Base-by-base conservation (phyloP, 2,888 invertebrate genomes). In the Caenorhabditis angaria region DNA sequence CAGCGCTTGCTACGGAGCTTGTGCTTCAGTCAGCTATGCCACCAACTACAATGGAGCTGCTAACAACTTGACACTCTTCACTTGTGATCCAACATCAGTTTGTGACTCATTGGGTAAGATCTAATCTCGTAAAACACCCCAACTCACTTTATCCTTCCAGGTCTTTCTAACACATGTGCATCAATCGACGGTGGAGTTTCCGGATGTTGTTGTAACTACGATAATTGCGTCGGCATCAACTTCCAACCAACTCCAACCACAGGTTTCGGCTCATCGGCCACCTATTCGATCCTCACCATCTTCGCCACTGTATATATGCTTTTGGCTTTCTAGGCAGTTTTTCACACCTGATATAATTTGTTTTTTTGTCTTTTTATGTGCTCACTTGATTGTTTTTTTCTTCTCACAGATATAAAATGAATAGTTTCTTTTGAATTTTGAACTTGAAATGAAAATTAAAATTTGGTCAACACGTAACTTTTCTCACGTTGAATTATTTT, bases 161-260 rank as follows among this genome's bases (percentile, higher is more conserved):
- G 54, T 4, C 61, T 76, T 25, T 54, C 59, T 25, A 65, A 79
- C 64, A 58, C 70, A n/a, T 79, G 79, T 48, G 58, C 65, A 24
- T 41, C 64, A 29, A 32, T 76, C 51, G 76, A 79, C 48, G 56
- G 62, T 22, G 79, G 74, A 35, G 60, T 77, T 32, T 68, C 66
- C 24, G 79, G 69, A 57, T 79, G 79, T 57, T 79, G 79, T 61
- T 79, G 79, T 63, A 70, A 62, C 72, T 75, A 65, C 48, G 77
- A 79, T 41, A 70, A 60, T 47, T 79, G 79, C 27, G 69, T 79
- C 65, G 73, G 74, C 35, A 76, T 77, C 27, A 71, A 65, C 51
- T 67, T 68, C 20, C 24, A n/a, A 41, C 73, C 65, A 54, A 65
- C 69, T 20, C 58, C 62, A 51, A 47, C 59, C 59, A 18, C 51